Conservation (phyloP, 1,140 invertebrate species). For the Polypedilum pembai region DNA sequence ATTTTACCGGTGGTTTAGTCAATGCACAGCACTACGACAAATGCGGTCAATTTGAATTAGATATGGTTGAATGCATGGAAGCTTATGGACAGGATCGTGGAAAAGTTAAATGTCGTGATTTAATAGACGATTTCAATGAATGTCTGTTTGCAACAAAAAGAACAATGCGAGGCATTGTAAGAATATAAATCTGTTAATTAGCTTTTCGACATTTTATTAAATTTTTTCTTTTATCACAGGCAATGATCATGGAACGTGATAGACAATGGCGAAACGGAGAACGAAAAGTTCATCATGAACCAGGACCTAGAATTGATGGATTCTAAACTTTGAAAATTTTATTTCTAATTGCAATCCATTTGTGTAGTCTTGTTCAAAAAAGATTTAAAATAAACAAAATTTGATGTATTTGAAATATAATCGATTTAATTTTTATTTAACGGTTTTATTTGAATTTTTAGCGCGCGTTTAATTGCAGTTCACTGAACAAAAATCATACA, state of each 20-base stretch:
- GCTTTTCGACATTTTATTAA: not conserved
- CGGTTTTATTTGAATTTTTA: too few species aligned
- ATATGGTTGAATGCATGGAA: constrained; percentile 62
- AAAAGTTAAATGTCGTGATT: constrained; percentile 48
- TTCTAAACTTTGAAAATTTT: constrained; percentile 37
- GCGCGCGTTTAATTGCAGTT: too few species aligned
- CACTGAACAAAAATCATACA: too few species aligned
- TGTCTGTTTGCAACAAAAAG: constrained; percentile 54
- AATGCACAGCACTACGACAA: constrained; percentile 53
- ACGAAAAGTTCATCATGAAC: constrained; percentile 43
- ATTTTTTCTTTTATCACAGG: constrained; percentile 37
- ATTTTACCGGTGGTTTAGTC: constrained; percentile 53
- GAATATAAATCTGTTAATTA: constrained; percentile 31
- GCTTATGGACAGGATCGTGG: constrained; percentile 59
- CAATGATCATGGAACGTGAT: constrained; percentile 50
- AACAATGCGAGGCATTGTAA: constrained; percentile 47
- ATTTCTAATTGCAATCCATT: too few species aligned
- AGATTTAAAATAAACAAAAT: too few species aligned
- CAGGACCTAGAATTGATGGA: constrained; percentile 44
- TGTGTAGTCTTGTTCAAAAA: too few species aligned
- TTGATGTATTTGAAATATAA: too few species aligned
- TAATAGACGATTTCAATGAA: constrained; percentile 59
- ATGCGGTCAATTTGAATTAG: constrained; percentile 59
- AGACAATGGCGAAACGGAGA: constrained; percentile 48
- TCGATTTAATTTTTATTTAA: too few species aligned